phyloP scores from a whole-genome alignment of 2,113 vertebrate species.

The Trematomus loennbergii region DNA sequence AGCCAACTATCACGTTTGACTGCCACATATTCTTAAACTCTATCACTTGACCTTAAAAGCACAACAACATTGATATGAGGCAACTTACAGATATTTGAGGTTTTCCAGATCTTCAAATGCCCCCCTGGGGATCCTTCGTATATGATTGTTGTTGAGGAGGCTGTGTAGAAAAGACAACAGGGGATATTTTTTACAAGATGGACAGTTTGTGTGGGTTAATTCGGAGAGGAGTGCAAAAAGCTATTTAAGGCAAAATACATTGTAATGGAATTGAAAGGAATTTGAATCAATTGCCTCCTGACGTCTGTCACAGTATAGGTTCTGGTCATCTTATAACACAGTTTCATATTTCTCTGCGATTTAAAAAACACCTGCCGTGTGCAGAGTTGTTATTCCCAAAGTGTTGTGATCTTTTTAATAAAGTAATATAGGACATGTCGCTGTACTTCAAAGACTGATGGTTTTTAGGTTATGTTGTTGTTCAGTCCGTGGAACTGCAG shows the following conservation, averaged over 20 bases:
- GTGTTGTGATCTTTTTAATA: background rate
- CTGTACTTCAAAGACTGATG: constrained; percentile 15
- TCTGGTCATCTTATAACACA: background rate
- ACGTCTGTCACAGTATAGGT: background rate
- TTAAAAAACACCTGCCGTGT: background rate
- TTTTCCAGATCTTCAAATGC: constrained; percentile 98
- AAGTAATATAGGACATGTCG: constrained; percentile 16
- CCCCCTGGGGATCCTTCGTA: constrained; percentile 91
- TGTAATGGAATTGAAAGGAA: background rate
- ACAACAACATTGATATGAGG: constrained; percentile 8
- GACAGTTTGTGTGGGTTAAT: background rate
- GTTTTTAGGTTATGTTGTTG: constrained; percentile 27
- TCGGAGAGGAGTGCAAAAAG: background rate
- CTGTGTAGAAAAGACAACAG: constrained; percentile 76
- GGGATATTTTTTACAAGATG: constrained; percentile 8
- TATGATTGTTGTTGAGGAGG: constrained; percentile 98
- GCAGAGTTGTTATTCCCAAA: too few relatives aligned
- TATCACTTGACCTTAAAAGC: constrained; percentile 5
- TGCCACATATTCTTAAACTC: background rate
- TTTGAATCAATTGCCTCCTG: constrained; percentile 1
- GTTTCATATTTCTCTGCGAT: background rate
- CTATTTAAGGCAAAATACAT: background rate
- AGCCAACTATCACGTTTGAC: background rate
- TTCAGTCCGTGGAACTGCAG: constrained; percentile 26
- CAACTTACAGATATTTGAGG: constrained; percentile 98